These are phyloP conservation scores for Leptinotarsa peninsularis DNA, from an alignment of 2,888 invertebrate species.

Conservation along the genomic window DNA sequence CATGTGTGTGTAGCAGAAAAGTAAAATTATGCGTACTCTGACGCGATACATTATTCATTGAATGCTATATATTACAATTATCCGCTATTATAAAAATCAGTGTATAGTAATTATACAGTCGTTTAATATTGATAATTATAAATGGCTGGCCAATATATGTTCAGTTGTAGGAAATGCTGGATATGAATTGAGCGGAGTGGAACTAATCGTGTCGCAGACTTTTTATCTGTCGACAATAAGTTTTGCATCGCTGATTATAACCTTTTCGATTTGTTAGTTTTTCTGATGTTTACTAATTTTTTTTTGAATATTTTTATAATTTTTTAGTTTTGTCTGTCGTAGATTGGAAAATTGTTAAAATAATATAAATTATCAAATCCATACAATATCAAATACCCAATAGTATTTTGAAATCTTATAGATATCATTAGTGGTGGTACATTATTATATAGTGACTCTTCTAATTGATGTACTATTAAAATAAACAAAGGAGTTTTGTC, in stretches of 20 bases:
- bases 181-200: constrained; percentile 25
- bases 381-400: too few relatives aligned
- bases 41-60: constrained; percentile 36
- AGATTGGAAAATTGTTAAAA: too few relatives aligned
- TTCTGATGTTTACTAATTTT: not conserved
- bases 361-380: too few relatives aligned
- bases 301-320: not conserved
- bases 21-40: constrained; percentile 24
- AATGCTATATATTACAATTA: constrained; percentile 36
- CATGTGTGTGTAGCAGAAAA: constrained; percentile 21
- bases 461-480: too few relatives aligned
- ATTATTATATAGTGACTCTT: too few relatives aligned
- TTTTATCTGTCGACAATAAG: constrained; percentile 30
- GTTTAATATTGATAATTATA: constrained; percentile 35
- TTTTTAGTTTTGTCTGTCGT: not conserved
- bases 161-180: constrained; percentile 23
- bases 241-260: not conserved
- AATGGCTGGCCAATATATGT: constrained; percentile 34
- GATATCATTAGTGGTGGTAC: too few relatives aligned
- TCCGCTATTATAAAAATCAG: constrained; percentile 31
- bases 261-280: not conserved
- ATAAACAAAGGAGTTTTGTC: too few relatives aligned
- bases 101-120: constrained; percentile 33
- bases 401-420: too few relatives aligned
- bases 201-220: constrained; percentile 19